Base-by-base conservation (phyloP, 2,888 invertebrate species). In the Polydrusus pterygomalis region DNA sequence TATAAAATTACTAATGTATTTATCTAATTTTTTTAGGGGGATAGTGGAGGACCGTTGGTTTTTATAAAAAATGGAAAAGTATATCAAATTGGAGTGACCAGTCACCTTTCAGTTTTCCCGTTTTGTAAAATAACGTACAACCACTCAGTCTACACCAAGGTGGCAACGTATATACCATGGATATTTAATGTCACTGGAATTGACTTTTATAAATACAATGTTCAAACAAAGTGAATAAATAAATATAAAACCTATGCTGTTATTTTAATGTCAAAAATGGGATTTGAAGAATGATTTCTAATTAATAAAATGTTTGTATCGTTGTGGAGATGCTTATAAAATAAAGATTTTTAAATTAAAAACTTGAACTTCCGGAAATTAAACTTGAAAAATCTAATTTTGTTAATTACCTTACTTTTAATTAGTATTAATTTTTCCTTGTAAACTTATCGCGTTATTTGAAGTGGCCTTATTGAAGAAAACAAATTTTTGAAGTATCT, bases 11-110 rank as follows among this genome's bases (percentile, higher is more conserved):
- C n/a, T n/a, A n/a, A n/a, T 25, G 25, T 45, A 20, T 54, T 13
- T 30, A 54, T 18, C 17, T 54, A 30, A 34, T 56, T 56, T 34
- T 83, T 83, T 70, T 78, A 87, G 87, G 87, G 87, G 8, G 87
- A 87, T 75, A 87, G 87, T 74, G 87, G 87, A 13, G 87, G 87
- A n/a, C 87, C 87, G 20, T 78, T 87, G 34, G 84, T 85, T 9
- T 78, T 87, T 25, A 71, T 75, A 56, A 81, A 78, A 77, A 84
- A 84, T 64, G 82, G 83, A 47, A 83, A 79, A 75, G 80, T 82
- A 54, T 70, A 83, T 43, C 87, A 87, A 83, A 82, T 87, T 30
- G 87, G 87, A n/a, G 82, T 87, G 60, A 86, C 87, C 25, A 87
- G 87, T 76, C 86, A 85, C 71, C 79, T 87, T 47, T 84, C 87